Percentiles rank a stretch among this genome's conserved stretches.
These are phyloP conservation scores for Pionites leucogaster DNA, from an alignment of 2,113 vertebrate species.

Conservation along the genomic window DNA sequence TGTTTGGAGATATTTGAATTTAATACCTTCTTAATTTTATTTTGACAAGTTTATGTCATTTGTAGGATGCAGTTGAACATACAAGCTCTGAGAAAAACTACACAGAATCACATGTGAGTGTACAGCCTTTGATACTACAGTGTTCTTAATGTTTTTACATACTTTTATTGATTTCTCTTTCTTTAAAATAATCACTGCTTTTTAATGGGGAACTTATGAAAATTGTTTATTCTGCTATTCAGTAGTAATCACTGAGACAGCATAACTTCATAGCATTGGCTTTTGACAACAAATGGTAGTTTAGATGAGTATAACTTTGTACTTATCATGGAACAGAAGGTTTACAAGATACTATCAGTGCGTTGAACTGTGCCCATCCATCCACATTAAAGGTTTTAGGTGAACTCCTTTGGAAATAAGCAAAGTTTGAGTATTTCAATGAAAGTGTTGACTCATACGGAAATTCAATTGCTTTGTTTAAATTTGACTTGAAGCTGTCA, in stretches of 20 bases:
- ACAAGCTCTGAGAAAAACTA: background rate
- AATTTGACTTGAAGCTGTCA: conserved; percentile 30
- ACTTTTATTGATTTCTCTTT: background rate
- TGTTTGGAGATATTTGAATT: background rate
- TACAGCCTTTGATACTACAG: background rate
- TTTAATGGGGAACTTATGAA: conserved; percentile 11
- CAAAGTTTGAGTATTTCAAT: conserved; percentile 17
- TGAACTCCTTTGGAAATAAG: background rate
- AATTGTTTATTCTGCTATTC: background rate
- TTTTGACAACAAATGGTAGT: conserved; percentile 34
- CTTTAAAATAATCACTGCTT: background rate
- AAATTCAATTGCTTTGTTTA: conserved; percentile 46
- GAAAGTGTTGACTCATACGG: conserved; percentile 9
- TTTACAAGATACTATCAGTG: conserved; percentile 15
- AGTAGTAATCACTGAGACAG: background rate
- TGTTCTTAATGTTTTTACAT: background rate
- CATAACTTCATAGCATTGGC: background rate
- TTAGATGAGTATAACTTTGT: background rate
- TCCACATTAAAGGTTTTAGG: background rate
- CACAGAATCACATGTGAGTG: background rate
- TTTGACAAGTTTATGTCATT: background rate
- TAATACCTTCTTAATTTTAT: background rate
- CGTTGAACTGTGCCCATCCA: background rate
- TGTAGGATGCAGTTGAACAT: background rate
- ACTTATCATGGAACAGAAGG: background rate